Percentiles rank a stretch among this genome's conserved stretches.
These are phyloP conservation scores for Colletes collaris DNA, from an alignment of 2,888 invertebrate genomes.

Conservation along the genomic window DNA sequence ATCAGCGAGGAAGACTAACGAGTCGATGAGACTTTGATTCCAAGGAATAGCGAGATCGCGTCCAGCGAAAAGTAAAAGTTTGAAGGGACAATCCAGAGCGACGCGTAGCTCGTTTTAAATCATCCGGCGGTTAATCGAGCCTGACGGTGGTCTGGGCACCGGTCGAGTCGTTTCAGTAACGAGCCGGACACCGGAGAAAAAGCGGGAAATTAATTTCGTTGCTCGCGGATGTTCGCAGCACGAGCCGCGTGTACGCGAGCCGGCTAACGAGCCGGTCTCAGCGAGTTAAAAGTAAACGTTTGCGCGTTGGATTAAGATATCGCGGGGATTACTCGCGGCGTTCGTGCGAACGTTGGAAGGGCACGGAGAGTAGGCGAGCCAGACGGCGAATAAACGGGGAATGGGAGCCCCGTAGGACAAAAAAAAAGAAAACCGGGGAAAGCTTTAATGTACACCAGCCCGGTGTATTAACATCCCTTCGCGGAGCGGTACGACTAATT, in stretches of 20 bases:
- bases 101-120: background rate
- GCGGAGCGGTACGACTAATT: conserved; percentile 61
- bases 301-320: conserved; percentile 66
- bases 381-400: background rate
- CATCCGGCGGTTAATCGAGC: conserved; percentile 17
- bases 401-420: background rate
- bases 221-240: conserved; percentile 49
- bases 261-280: conserved; percentile 55
- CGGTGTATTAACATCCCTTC: conserved; percentile 62
- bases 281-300: conserved; percentile 54
- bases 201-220: conserved; percentile 57
- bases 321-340: conserved; percentile 51
- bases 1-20: too few relatives aligned
- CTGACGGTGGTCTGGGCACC: conserved; percentile 2
- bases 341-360: background rate
- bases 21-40: too few relatives aligned
- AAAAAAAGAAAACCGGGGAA: conserved; percentile 10
- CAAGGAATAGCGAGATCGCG: too few relatives aligned
- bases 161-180: conserved; percentile 45
- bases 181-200: conserved; percentile 44
- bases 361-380: background rate
- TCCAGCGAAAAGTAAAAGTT: too few relatives aligned
- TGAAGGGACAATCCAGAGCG: too few relatives aligned
- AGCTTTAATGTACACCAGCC: conserved; percentile 50
- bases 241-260: conserved; percentile 39